phyloP scores from a whole-genome alignment of 2,888 invertebrate genomes.

The Eulithis prunata region DNA sequence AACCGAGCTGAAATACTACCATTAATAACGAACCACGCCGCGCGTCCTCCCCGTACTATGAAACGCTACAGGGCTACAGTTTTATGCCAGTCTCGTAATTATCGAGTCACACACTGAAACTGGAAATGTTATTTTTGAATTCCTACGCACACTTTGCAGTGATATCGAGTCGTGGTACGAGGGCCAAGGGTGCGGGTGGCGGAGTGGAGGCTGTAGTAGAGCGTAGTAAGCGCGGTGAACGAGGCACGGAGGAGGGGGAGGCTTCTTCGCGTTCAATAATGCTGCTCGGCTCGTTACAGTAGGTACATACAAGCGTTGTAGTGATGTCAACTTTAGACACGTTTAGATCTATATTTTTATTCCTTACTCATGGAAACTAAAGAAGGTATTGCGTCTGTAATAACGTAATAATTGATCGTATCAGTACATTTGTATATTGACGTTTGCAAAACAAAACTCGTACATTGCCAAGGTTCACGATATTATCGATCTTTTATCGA shows the following conservation, averaged over 20 bases:
- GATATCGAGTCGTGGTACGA: conserved; percentile 50
- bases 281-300: conserved; percentile 53
- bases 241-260: conserved; percentile 40
- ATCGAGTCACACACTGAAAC: conserved; percentile 25
- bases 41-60: conserved; percentile 45
- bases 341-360: conserved; percentile 6
- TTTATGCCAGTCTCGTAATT: conserved; percentile 14
- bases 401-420: conserved; percentile 2
- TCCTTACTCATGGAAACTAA: background rate
- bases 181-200: conserved; percentile 52
- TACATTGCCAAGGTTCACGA: conserved; percentile 22
- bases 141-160: conserved; percentile 11
- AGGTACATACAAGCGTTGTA: conserved; percentile 42
- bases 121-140: conserved; percentile 28
- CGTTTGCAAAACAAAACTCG: conserved; percentile 20
- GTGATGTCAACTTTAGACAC: conserved; percentile 26
- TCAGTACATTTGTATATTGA: conserved; percentile 11
- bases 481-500: conserved; percentile 36
- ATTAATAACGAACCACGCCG: conserved; percentile 50
- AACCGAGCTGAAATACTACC: conserved; percentile 51
- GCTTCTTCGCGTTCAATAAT: conserved; percentile 63
- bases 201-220: conserved; percentile 69
- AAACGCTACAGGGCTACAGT: conserved; percentile 35
- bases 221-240: conserved; percentile 66
- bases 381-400: background rate